Percentiles rank a stretch among this genome's conserved stretches.
phyloP scores from a whole-genome alignment of 2,797 vertebrate genomes.

The Sarcophilus harrisii region DNA sequence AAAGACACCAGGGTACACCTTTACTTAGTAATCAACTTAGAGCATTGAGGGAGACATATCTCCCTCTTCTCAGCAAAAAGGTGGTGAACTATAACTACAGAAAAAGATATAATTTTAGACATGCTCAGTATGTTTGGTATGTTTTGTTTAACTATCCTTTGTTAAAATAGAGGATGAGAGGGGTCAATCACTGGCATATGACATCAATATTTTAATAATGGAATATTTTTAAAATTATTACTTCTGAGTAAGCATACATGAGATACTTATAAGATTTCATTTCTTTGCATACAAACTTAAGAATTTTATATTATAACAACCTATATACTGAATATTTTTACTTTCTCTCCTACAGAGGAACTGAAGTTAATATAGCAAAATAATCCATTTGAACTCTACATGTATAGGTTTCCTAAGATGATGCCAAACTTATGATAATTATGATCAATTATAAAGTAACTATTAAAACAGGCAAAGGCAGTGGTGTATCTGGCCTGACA shows the following conservation, averaged over 20 bases:
- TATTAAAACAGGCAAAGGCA: slow-evolving; percentile 41
- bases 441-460: slow-evolving; percentile 53
- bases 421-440: slow-evolving; percentile 27
- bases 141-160: neutral
- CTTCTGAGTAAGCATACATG: neutral
- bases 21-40: neutral
- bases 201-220: neutral
- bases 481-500: slow-evolving; percentile 28
- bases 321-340: neutral
- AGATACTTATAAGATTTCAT: neutral
- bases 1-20: neutral
- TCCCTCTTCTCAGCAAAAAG: neutral
- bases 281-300: neutral
- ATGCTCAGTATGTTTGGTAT: neutral
- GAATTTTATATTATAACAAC: neutral
- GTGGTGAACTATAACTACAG: neutral
- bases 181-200: neutral
- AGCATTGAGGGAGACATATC: neutral
- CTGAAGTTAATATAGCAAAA: neutral
- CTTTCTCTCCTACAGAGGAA: neutral
- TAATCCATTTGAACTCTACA: neutral
- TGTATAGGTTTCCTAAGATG: neutral
- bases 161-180: neutral
- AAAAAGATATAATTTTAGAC: neutral
- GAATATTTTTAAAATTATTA: neutral